These are phyloP conservation scores for Pristis pectinata DNA, from an alignment of 2,797 vertebrate species.

Conservation along the genomic window DNA sequence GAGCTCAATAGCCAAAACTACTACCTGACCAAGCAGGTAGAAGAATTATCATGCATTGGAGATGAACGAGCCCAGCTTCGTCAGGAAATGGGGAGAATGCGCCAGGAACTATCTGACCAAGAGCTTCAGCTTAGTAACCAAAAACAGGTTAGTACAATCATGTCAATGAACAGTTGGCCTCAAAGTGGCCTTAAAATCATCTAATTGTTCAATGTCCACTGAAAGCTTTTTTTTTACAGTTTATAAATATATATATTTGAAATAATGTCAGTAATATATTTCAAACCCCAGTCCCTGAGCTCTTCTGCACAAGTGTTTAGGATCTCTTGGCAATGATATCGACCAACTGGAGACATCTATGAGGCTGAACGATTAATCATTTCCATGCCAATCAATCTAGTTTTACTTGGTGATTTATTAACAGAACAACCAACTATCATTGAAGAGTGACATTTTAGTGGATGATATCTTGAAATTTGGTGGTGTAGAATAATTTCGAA, in stretches of 20 bases:
- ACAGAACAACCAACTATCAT: not conserved
- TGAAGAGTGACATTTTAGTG: too few relatives aligned
- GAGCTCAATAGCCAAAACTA: constrained; percentile 99
- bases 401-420: too few relatives aligned
- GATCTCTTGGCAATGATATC: not conserved
- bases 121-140: constrained; percentile 99
- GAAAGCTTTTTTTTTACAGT: not conserved
- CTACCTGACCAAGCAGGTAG: constrained; percentile 93
- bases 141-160: constrained; percentile 73
- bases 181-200: not conserved
- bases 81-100: constrained; percentile 87
- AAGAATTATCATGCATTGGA: constrained; percentile 81
- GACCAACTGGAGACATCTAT: not conserved
- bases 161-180: not conserved
- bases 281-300: not conserved
- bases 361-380: not conserved
- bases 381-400: not conserved
- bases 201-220: not conserved
- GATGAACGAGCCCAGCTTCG: constrained; percentile 85
- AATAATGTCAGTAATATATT: not conserved
- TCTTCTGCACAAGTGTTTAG: not conserved
- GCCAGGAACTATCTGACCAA: constrained; percentile 87
- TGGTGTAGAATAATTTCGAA: not conserved
- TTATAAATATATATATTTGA: not conserved
- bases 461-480: not conserved